Conservation (phyloP, 2,113 vertebrate genomes). For the Ardeotis arabs region DNA sequence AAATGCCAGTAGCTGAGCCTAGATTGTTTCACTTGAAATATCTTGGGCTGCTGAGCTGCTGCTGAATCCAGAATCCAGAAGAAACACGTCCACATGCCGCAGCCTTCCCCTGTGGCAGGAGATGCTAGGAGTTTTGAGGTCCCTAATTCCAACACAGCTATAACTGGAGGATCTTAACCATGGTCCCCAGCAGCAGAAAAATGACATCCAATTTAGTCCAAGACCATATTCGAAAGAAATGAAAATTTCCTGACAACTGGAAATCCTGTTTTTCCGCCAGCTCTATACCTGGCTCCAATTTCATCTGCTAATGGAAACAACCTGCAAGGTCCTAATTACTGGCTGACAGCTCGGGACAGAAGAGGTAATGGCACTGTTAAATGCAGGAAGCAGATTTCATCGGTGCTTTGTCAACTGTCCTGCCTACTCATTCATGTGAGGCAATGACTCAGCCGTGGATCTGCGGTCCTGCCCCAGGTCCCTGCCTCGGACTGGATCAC, state of each 20-base stretch:
- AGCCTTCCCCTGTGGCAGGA: neutral
- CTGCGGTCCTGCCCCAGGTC: neutral
- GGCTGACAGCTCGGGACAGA: neutral
- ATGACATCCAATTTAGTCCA: neutral
- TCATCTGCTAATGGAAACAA: conserved; percentile 57
- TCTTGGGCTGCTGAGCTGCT: neutral
- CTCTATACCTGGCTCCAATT: conserved; percentile 15
- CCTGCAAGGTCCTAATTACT: conserved; percentile 51
- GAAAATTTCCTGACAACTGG: conserved; percentile 35
- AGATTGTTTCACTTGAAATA: neutral
- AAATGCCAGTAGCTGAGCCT: neutral
- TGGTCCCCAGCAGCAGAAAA: neutral
- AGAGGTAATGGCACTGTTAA: conserved; percentile 32
- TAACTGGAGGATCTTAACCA: neutral
- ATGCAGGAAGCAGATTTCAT: conserved; percentile 37
- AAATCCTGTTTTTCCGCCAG: conserved; percentile 35
- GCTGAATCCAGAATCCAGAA: neutral
- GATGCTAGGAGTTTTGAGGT: neutral
- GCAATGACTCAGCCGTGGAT: neutral
- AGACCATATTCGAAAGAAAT: conserved; percentile 6
- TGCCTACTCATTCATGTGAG: neutral
- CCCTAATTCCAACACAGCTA: rapidly evolving
- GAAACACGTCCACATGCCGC: neutral
- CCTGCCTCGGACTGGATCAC: neutral
- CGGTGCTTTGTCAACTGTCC: conserved; percentile 25